Evolutionary conservation across 1,140 invertebrate genomes (phyloP).

Genomic region (Brachionus rubens): DNA sequence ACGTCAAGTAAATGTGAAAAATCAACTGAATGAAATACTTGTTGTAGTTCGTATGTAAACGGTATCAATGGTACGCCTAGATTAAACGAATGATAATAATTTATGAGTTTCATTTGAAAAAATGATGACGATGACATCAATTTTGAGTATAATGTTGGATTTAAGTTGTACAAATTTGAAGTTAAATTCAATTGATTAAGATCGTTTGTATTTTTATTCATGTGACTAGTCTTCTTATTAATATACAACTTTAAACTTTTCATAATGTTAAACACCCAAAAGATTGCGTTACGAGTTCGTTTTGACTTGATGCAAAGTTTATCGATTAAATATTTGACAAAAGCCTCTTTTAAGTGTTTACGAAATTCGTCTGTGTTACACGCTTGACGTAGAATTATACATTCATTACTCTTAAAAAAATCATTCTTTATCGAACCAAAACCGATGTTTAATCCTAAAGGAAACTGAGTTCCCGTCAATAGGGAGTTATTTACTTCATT

Average conservation of each 20-base stretch:
- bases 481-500: not conserved
- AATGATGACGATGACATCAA: not conserved
- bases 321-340: slow-evolving; percentile 36
- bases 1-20: slow-evolving; percentile 42
- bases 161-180: not conserved
- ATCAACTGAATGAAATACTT: slow-evolving; percentile 35
- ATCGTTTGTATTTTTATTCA: slow-evolving; percentile 29
- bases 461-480: not conserved
- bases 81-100: slow-evolving; percentile 16
- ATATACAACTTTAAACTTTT: slow-evolving; percentile 3
- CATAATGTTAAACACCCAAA: slow-evolving; percentile 1
- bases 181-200: not conserved
- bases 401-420: slow-evolving; percentile 42
- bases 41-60: slow-evolving; percentile 29
- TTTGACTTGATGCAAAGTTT: slow-evolving; percentile 36
- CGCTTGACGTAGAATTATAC: slow-evolving; percentile 9
- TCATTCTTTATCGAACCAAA: slow-evolving; percentile 31
- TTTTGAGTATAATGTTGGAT: not conserved
- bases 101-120: slow-evolving; percentile 38
- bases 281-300: slow-evolving; percentile 6
- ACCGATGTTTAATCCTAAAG: not conserved
- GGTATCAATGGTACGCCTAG: slow-evolving; percentile 13
- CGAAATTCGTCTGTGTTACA: slow-evolving; percentile 44
- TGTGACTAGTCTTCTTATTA: not conserved
- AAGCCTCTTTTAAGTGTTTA: slow-evolving; percentile 32